Evolutionary conservation across 1,140 invertebrate species (phyloP).

Genomic region (Calosoma granatense): DNA sequence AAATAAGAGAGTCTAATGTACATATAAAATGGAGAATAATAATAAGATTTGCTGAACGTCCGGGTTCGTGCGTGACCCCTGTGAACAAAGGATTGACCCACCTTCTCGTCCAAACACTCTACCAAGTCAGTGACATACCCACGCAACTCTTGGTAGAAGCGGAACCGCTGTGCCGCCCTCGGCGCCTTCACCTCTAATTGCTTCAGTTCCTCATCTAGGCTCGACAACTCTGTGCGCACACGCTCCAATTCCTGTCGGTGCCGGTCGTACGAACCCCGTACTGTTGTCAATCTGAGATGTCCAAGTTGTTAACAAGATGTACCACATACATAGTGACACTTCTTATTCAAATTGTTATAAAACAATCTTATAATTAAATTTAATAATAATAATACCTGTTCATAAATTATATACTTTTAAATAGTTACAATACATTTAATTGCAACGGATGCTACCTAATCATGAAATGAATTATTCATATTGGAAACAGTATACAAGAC

Average conservation of each 20-base stretch:
- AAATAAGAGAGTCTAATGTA: no score
- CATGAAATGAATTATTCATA: no score
- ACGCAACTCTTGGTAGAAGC: slow-evolving; percentile 90
- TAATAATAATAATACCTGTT: slow-evolving; percentile 13
- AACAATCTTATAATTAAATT: slow-evolving; percentile 14
- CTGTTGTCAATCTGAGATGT: slow-evolving; percentile 39
- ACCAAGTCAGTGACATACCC: slow-evolving; percentile 93
- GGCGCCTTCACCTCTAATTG: slow-evolving; percentile 51
- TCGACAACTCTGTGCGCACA: slow-evolving; percentile 43
- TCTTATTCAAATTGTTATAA: neutral
- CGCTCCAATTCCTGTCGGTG: slow-evolving; percentile 41
- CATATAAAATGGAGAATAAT: slow-evolving; percentile 9
- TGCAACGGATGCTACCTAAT: no score
- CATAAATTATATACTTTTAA: slow-evolving; percentile 22
- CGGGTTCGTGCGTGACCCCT: neutral
- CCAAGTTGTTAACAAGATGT: neutral
- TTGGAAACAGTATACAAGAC: no score
- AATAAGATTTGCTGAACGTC: slow-evolving; percentile 13
- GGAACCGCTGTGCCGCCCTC: slow-evolving; percentile 64
- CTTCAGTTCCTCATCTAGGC: slow-evolving; percentile 50
- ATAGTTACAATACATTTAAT: no score
- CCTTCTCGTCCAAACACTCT: slow-evolving; percentile 91
- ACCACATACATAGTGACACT: neutral
- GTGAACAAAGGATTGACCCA: slow-evolving; percentile 38
- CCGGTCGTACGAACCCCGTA: slow-evolving; percentile 48